phyloP scores from a whole-genome alignment of 2,888 invertebrate genomes.

The Calephelis perditalis region DNA sequence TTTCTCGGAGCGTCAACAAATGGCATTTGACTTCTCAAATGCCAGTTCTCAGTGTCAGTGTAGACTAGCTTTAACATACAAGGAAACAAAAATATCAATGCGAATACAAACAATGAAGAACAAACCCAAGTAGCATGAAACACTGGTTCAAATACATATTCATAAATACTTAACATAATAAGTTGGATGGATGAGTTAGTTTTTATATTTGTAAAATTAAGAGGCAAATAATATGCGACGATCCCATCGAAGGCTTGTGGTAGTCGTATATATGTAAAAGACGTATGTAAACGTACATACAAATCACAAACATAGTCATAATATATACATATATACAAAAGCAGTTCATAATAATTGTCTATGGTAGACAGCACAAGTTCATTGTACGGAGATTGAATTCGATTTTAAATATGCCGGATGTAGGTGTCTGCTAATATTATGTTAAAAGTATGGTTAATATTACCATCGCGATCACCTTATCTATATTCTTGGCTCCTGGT shows the following conservation, averaged over 20 bases:
- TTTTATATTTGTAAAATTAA: no score
- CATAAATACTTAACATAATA: background rate
- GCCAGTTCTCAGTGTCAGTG: no score
- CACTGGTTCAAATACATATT: background rate
- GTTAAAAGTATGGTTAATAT: constrained; percentile 19
- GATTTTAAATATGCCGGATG: constrained; percentile 35
- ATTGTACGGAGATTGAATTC: constrained; percentile 33
- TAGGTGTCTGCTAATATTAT: constrained; percentile 30
- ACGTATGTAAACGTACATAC: background rate
- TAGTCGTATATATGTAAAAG: background rate
- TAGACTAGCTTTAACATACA: no score
- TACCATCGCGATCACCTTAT: no score
- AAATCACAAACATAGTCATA: background rate
- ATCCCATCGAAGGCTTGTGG: no score
- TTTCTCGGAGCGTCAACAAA: no score
- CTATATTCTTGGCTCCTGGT: no score
- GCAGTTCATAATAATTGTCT: constrained; percentile 16
- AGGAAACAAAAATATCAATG: no score
- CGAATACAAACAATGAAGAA: constrained; percentile 2
- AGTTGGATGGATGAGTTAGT: no score
- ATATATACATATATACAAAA: background rate
- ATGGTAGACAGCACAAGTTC: constrained; percentile 33
- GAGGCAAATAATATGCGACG: no score
- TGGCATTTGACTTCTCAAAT: no score
- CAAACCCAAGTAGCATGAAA: background rate